These are phyloP conservation scores for Serilophus lunatus DNA, from an alignment of 2,113 vertebrate species.

Conservation along the genomic window DNA sequence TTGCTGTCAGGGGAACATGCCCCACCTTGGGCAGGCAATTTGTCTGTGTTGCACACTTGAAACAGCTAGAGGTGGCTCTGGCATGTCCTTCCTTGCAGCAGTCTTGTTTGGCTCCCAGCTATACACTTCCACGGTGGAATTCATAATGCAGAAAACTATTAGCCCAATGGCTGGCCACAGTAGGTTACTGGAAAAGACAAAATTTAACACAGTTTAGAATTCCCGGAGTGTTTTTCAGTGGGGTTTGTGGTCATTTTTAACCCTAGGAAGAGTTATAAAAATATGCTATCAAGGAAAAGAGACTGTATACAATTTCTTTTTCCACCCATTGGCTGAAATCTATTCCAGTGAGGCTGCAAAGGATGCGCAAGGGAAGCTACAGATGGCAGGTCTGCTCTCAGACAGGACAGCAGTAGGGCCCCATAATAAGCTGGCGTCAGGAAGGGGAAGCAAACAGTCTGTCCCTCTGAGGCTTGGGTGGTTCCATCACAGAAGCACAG, in stretches of 20 bases:
- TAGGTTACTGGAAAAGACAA: not conserved
- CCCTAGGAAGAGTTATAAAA: not conserved
- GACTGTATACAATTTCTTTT: not conserved
- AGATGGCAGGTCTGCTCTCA: not conserved
- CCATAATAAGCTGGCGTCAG: not conserved
- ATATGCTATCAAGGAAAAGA: not conserved
- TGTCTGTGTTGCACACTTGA: not conserved
- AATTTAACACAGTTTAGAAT: not conserved
- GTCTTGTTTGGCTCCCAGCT: not conserved
- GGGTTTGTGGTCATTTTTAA: not conserved
- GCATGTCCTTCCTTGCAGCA: not conserved
- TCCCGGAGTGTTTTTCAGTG: not conserved
- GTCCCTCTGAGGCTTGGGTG: not conserved
- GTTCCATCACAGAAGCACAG: not conserved
- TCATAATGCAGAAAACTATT: not conserved
- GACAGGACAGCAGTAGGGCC: not conserved
- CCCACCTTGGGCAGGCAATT: not conserved
- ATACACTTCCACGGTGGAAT: not conserved
- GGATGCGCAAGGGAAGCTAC: not conserved
- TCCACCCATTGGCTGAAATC: not conserved
- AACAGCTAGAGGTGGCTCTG: not conserved
- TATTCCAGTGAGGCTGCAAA: not conserved
- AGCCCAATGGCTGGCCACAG: not conserved
- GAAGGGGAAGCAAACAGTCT: not conserved
- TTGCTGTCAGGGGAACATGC: not conserved